A percentile compares a stretch with the other conserved stretches of the same genome.
Evolutionary conservation across 2,888 invertebrate species (phyloP).

Genomic region (Argyresthia goedartella): DNA sequence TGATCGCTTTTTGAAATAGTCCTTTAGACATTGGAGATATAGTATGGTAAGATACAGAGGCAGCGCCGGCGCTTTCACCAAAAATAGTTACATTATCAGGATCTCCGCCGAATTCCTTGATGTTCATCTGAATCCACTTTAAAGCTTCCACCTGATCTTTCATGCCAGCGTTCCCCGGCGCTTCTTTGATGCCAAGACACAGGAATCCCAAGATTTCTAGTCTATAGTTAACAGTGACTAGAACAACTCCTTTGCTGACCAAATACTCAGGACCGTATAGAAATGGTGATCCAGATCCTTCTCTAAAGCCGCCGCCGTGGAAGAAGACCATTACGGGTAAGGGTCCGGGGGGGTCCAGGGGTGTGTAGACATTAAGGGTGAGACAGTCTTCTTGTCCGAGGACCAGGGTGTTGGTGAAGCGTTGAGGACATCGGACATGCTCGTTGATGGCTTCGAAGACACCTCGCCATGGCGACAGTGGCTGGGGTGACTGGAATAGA

Average conservation of each 20-base stretch:
- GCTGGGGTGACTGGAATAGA: conserved; percentile 31
- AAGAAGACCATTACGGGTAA: conserved; percentile 57
- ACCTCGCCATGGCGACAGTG: conserved; percentile 38
- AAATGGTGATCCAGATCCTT: conserved; percentile 46
- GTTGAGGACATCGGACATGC: conserved; percentile 43
- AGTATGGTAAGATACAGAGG: conserved; percentile 45
- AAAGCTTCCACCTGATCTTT: conserved; percentile 55
- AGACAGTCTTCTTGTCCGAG: conserved; percentile 49
- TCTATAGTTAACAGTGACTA: conserved; percentile 55
- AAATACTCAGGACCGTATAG: conserved; percentile 51
- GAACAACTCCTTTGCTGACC: conserved; percentile 38
- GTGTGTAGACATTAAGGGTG: conserved; percentile 47
- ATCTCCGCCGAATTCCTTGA: conserved; percentile 47
- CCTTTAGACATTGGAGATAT: conserved; percentile 51
- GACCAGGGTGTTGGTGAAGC: conserved; percentile 29
- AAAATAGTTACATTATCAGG: conserved; percentile 50
- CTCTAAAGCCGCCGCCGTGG: conserved; percentile 55
- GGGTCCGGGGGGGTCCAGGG: conserved; percentile 17
- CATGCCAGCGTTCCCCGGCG: conserved; percentile 52
- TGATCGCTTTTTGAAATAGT: conserved; percentile 45
- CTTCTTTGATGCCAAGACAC: conserved; percentile 48
- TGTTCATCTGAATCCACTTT: conserved; percentile 46
- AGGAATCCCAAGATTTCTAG: conserved; percentile 52
- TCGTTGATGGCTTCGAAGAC: conserved; percentile 38
- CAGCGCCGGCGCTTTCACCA: conserved; percentile 59